phyloP scores from a whole-genome alignment of 1,140 invertebrate species.

The Zaprionus ornatus region DNA sequence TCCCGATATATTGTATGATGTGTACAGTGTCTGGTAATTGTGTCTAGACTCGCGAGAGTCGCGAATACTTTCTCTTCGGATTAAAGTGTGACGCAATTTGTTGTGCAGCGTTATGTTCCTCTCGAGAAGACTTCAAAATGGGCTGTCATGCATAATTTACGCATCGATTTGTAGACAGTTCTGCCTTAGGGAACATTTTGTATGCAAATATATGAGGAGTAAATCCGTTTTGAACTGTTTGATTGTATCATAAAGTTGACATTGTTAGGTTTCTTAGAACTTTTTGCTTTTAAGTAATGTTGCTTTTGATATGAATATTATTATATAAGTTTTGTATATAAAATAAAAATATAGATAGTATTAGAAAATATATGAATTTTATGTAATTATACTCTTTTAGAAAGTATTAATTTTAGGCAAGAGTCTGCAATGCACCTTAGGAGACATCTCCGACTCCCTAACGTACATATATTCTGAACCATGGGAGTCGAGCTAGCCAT shows the following conservation, averaged over 20 bases:
- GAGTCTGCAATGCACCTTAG: no score
- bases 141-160: not conserved
- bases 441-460: no score
- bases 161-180: not conserved
- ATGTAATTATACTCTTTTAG: no score
- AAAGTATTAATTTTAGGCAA: no score
- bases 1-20: not conserved
- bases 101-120: not conserved
- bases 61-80: not conserved
- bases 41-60: slow-evolving; percentile 28
- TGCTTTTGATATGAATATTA: no score
- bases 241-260: not conserved
- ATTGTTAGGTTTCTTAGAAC: no score
- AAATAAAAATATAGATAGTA: no score
- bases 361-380: no score
- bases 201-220: not conserved
- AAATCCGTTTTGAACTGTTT: not conserved
- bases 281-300: no score
- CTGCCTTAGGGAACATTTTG: not conserved
- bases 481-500: no score
- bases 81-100: slow-evolving; percentile 5
- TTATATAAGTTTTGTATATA: no score
- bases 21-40: slow-evolving; percentile 18
- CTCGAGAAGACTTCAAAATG: not conserved
- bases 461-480: no score